Evolutionary conservation across 1,140 invertebrate genomes (phyloP), one percentile per base, ranked within the genome.

Genomic region (Radopholus similis): DNA sequence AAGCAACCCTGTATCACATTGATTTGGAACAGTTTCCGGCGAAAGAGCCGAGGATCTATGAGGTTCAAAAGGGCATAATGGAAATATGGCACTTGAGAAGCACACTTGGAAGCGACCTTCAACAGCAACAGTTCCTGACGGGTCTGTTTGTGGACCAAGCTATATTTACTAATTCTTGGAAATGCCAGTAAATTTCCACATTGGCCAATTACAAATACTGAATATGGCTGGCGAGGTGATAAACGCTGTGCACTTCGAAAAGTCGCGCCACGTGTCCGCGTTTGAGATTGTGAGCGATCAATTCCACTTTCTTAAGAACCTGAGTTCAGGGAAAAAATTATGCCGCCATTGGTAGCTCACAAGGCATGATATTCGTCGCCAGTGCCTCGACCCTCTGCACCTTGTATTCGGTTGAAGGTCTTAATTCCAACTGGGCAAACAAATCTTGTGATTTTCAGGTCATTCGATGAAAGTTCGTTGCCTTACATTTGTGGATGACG

Each of bases 401-500:
- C 4, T n/a, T 58, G 8, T 58, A 58, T n/a, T 28, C 8, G 8
- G 15, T 58, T n/a, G 56, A 58, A 58, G 56, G 56, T 58, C 21
- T 4, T 1, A 2, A 40, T 2, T 15, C 2, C 2, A 18, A 40
- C 32, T 21, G 35, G n/a, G 32, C 9, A 42, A 4, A 11, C 8
- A 1, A 11, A 8, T 35, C 26, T 18, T 38, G 2, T 4, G 2
- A 5, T 21, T 57, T 49, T 51, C 26, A 58, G 56, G 23, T 1
- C 56, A 58, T 58, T 38, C 56, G n/a, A 58, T 58, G 23, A 58
- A 37, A 49, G 56, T 49, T 21, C 35, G 56, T 21, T 58, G 56
- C n/a, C 13, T 58, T 9, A 23, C 56, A 2, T 58, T 58, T 23
- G 6, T 49, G 23, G 18, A 23, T 15, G 56, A 58, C 26, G 23